A percentile compares a stretch with the other conserved stretches of the same genome.
These are phyloP conservation scores for Harlomillsia oculata DNA, from an alignment of 1,140 invertebrate genomes.

Conservation along the genomic window DNA sequence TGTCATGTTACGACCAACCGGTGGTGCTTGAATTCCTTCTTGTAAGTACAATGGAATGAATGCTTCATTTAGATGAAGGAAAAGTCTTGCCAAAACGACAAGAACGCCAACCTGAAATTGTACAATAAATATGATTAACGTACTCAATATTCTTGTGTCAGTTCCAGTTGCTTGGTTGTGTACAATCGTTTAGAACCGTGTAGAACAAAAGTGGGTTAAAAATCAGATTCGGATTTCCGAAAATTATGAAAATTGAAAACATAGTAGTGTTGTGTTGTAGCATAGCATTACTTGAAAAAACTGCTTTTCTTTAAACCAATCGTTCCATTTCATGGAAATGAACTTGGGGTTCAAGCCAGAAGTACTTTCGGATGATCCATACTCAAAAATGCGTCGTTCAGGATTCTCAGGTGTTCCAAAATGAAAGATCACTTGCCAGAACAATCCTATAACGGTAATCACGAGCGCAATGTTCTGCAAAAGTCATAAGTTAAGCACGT, in stretches of 20 bases:
- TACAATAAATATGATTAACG: too few relatives aligned
- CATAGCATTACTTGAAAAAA: too few relatives aligned
- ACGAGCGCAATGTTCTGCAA: background rate
- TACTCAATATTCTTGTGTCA: too few relatives aligned
- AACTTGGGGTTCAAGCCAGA: background rate
- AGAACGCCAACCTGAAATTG: constrained; percentile 17
- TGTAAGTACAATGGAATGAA: constrained; percentile 15
- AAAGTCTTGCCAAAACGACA: constrained; percentile 5
- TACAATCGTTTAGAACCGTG: too few relatives aligned
- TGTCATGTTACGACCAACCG: too few relatives aligned
- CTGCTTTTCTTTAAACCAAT: background rate
- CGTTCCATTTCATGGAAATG: background rate
- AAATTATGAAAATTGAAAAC: too few relatives aligned
- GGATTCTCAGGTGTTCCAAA: background rate
- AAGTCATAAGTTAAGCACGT: background rate
- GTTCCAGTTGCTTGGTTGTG: too few relatives aligned
- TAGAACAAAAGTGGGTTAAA: too few relatives aligned
- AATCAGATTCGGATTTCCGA: too few relatives aligned
- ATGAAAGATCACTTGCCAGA: background rate
- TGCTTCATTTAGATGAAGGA: constrained; percentile 7
- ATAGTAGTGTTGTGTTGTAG: too few relatives aligned
- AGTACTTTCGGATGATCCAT: background rate
- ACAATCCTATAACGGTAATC: background rate
- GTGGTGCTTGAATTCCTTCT: background rate
- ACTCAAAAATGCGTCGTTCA: background rate